Evolutionary conservation across 2,888 invertebrate species (phyloP).

Genomic region (Megaustenia siamemsis): DNA sequence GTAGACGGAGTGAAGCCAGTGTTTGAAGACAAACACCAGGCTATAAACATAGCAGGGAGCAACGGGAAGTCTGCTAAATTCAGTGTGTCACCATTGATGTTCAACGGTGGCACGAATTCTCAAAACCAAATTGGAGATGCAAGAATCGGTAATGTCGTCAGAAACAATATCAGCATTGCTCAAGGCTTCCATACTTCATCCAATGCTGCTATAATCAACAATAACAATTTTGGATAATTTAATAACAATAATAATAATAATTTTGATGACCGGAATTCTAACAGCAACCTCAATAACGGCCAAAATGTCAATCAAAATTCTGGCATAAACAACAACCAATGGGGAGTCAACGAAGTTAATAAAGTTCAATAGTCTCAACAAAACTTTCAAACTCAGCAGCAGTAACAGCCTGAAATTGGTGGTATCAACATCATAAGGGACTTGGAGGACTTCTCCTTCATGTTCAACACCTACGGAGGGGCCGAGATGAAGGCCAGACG

Average conservation of each 20-base stretch:
- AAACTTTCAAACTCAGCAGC: constrained; percentile 1
- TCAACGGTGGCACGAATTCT: background rate
- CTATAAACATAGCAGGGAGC: background rate
- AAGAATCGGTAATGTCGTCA: background rate
- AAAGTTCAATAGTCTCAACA: background rate
- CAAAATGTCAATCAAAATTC: background rate
- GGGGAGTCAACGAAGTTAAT: background rate
- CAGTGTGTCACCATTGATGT: background rate
- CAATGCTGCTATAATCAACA: background rate
- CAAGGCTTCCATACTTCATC: background rate
- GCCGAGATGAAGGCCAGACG: constrained; percentile 76
- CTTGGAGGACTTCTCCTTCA: constrained; percentile 74
- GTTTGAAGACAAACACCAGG: background rate
- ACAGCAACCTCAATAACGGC: background rate
- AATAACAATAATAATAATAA: background rate
- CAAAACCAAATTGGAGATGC: background rate
- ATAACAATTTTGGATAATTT: background rate
- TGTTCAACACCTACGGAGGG: constrained; percentile 71
- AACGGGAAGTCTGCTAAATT: background rate
- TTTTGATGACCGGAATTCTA: background rate
- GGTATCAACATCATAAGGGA: constrained; percentile 68
- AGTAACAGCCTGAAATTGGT: constrained; percentile 50
- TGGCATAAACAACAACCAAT: background rate
- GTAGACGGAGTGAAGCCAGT: background rate
- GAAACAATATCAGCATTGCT: background rate